Conservation (phyloP, 2,113 vertebrate genomes). For the Cathartes aura region DNA sequence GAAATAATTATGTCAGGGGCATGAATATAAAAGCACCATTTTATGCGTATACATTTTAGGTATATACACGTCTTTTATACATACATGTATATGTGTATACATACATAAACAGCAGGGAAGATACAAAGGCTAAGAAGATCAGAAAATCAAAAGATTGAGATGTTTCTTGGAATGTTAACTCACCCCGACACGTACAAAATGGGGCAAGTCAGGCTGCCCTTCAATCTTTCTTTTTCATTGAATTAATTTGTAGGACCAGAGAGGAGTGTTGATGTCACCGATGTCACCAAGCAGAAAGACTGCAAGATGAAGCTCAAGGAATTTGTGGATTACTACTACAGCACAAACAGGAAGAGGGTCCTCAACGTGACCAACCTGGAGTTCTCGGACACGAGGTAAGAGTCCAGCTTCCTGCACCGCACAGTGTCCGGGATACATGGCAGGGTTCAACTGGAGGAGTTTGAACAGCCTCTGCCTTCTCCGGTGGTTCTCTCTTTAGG, state of each 20-base stretch:
- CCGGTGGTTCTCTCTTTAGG: background rate
- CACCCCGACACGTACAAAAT: background rate
- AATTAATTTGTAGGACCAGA: conserved; percentile 83
- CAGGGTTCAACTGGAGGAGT: background rate
- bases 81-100: background rate
- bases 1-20: background rate
- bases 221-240: background rate
- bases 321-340: conserved; percentile 98
- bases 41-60: background rate
- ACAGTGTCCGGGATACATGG: fast-evolving
- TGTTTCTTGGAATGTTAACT: background rate
- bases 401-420: fast-evolving
- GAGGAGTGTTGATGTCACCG: conserved; percentile 91
- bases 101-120: background rate
- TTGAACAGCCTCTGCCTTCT: background rate
- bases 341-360: conserved; percentile 96
- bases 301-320: conserved; percentile 98
- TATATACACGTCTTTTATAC: background rate
- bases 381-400: conserved; percentile 92
- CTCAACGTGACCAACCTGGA: conserved; percentile 95
- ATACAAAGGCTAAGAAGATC: background rate
- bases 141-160: background rate
- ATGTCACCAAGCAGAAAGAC: conserved; percentile 95
- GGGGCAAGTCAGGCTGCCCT: background rate
- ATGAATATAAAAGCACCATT: background rate